Conservation (phyloP, 2,888 invertebrate species). For the Polydrusus tereticollis region DNA sequence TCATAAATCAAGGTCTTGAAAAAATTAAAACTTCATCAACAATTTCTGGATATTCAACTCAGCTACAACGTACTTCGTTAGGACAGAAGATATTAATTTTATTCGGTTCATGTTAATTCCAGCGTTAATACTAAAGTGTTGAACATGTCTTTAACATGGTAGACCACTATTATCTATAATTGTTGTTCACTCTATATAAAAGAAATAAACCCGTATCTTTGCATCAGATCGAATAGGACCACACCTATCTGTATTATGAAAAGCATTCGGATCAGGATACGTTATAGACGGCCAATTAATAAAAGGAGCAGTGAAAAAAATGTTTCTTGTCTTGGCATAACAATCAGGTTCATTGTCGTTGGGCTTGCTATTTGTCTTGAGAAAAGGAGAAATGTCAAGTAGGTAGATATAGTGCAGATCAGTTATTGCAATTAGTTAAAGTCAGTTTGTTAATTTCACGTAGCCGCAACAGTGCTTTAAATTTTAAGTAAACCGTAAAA, state of each 20-base stretch:
- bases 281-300: conserved; percentile 42
- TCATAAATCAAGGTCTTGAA: too few species aligned
- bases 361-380: conserved; percentile 18
- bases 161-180: background rate
- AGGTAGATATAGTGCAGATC: background rate
- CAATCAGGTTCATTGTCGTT: conserved; percentile 47
- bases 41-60: too few species aligned
- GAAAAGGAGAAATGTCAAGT: conserved; percentile 18
- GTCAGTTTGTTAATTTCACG: too few species aligned
- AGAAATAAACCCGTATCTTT: conserved; percentile 34
- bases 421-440: background rate
- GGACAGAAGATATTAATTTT: too few species aligned
- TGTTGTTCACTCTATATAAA: conserved; percentile 37
- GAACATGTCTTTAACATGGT: too few species aligned
- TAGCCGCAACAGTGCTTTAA: too few species aligned
- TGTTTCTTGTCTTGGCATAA: conserved; percentile 28
- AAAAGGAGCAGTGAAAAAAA: conserved; percentile 33
- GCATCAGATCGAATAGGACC: conserved; percentile 42
- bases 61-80: too few species aligned
- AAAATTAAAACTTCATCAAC: too few species aligned
- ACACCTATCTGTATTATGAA: conserved; percentile 41
- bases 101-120: too few species aligned
- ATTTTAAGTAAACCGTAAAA: too few species aligned
- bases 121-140: too few species aligned
- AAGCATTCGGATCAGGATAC: conserved; percentile 46